Evolutionary conservation across 2,113 vertebrate genomes (phyloP), one percentile per base, ranked within the genome.

Genomic region (Forbesichthys agassizii): DNA sequence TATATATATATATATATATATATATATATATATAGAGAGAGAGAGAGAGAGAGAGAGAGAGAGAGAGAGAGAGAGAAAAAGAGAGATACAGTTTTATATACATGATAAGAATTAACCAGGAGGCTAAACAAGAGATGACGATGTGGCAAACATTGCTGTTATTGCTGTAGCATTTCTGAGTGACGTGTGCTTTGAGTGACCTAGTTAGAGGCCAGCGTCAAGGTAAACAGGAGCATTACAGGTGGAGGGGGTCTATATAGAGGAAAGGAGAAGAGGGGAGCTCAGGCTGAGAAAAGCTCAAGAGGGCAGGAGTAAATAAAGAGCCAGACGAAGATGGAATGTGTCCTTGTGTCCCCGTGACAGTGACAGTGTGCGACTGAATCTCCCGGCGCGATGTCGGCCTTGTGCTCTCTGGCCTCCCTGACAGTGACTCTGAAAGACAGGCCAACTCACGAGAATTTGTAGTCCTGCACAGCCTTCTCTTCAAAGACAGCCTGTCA

Each of bases 341-440:
- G 64, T 53, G 71, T 71, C 77, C 73, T 83, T 78, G 84, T 73
- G 71, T 69, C 64, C 65, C 62, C 48, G 60, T 74, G 76, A 77
- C 78, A 73, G 62, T 6, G 16, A 20, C n/a, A 55, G 56, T 75
- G 68, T 61, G 59, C 51, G 57, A 69, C 64, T 63, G 59, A 68
- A 3, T 64, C 64, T 82, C 51, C 74, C 64, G 67, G 70, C 66
- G 48, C 36, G 74, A 80, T 59, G 73, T 70, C 64, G 80, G 46
- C n/a, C 0, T 61, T 78, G 71, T 83, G 71, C 83, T 79, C 78
- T 66, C 33, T 74, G 80, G 71, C 67, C 81, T 73, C 61, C 61
- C 73, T 77, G 77, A 82, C 68, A 62, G 61, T 80, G 62, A 79
- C 64, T 79, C 48, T 54, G 68, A 76, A 76, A 76, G 75, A 82